phyloP scores from a whole-genome alignment of 2,888 invertebrate genomes.

The Anodontia alba region DNA sequence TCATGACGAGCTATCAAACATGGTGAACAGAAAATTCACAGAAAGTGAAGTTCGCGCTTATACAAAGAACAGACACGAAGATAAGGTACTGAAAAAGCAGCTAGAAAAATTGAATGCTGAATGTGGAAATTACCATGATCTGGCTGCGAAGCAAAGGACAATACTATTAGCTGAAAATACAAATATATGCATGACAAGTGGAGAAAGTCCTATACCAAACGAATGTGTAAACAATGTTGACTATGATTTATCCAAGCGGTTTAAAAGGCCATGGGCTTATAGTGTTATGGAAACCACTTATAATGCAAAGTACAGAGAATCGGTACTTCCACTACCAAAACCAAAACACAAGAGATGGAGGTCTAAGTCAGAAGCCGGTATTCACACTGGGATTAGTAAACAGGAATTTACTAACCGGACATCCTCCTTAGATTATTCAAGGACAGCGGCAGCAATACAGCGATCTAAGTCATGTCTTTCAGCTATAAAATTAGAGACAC shows the following conservation, averaged over 20 bases:
- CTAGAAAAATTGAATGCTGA: slow-evolving; percentile 56
- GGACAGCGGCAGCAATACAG: not conserved
- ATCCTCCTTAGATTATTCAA: not conserved
- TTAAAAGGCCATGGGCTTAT: slow-evolving; percentile 70
- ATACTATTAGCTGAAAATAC: slow-evolving; percentile 50
- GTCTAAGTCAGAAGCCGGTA: slow-evolving; percentile 7
- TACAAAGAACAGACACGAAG: slow-evolving; percentile 66
- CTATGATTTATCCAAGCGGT: slow-evolving; percentile 44
- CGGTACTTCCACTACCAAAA: slow-evolving; percentile 39
- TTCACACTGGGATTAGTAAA: not conserved
- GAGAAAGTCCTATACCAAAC: slow-evolving; percentile 51
- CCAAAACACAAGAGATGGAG: not conserved
- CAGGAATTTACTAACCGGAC: not conserved
- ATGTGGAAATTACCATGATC: slow-evolving; percentile 51
- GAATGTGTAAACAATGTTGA: not conserved
- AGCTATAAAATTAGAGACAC: not conserved
- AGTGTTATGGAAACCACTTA: slow-evolving; percentile 65
- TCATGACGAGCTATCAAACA: too few relatives aligned
- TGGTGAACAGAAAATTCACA: slow-evolving; percentile 54
- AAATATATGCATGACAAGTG: slow-evolving; percentile 58
- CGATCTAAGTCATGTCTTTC: not conserved
- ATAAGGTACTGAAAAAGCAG: slow-evolving; percentile 49
- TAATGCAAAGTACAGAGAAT: slow-evolving; percentile 66
- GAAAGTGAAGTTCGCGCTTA: slow-evolving; percentile 67
- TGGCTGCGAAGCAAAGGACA: slow-evolving; percentile 49